Conservation (phyloP, 2,113 vertebrate species). For the Sclerurus mexicanus region DNA sequence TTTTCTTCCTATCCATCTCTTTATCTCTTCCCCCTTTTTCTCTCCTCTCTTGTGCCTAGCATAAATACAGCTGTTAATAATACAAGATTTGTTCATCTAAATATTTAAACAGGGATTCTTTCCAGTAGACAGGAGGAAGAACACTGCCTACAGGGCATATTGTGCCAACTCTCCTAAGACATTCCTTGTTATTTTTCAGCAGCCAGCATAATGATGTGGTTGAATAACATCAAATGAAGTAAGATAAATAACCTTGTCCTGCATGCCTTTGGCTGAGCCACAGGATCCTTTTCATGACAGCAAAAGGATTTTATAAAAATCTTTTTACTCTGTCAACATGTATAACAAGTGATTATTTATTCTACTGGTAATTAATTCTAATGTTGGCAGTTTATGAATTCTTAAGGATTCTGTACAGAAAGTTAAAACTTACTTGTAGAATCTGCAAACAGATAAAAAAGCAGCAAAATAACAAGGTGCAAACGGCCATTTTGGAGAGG, state of each 20-base stretch:
- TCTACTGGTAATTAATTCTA: not conserved
- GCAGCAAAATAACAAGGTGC: not conserved
- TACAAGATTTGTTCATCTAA: constrained; percentile 57
- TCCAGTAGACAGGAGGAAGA: constrained; percentile 56
- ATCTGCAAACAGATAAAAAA: not conserved
- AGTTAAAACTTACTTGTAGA: not conserved
- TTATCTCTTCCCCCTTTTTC: not conserved
- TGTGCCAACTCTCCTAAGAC: constrained; percentile 45
- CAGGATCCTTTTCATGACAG: constrained; percentile 9
- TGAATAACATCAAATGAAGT: constrained; percentile 65
- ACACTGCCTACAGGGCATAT: constrained; percentile 14
- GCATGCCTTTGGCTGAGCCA: constrained; percentile 35
- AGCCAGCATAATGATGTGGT: constrained; percentile 51
- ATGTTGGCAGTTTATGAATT: not conserved
- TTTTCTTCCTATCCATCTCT: not conserved
- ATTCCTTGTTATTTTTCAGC: constrained; percentile 37
- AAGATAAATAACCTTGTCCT: constrained; percentile 10
- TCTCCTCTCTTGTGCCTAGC: not conserved
- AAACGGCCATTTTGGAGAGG: not conserved
- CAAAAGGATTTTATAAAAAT: not conserved
- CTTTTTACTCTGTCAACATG: not conserved
- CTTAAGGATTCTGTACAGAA: not conserved
- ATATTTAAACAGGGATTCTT: constrained; percentile 59
- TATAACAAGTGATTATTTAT: not conserved
- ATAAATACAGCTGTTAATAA: constrained; percentile 20